Conservation (phyloP, 2,888 invertebrate species). For the Anoncus sp. region DNA sequence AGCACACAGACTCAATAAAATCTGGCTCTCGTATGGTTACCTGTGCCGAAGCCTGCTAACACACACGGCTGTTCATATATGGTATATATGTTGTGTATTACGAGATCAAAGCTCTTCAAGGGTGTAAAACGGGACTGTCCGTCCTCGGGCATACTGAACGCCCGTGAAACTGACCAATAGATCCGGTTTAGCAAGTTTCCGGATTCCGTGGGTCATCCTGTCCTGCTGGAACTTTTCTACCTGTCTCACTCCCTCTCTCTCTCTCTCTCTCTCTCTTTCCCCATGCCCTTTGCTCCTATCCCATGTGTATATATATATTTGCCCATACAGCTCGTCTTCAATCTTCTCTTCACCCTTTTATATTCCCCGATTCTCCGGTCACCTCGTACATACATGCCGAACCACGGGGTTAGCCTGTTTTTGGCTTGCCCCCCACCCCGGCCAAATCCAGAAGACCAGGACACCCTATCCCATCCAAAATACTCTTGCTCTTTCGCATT, state of each 20-base stretch:
- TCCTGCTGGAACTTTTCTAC: constrained; percentile 25
- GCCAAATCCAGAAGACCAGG: no score
- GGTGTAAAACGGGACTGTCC: constrained; percentile 59
- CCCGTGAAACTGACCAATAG: constrained; percentile 82
- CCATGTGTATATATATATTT: constrained; percentile 16
- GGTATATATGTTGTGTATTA: no score
- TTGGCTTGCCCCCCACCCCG: no score
- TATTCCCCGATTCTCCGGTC: constrained; percentile 23
- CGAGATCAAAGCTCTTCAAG: constrained; percentile 17
- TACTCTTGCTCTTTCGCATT: no score
- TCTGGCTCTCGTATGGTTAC: not conserved
- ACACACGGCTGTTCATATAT: no score
- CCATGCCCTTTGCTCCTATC: constrained; percentile 42
- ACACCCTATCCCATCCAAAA: no score
- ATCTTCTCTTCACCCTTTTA: constrained; percentile 43
- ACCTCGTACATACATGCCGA: no score
- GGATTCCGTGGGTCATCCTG: constrained; percentile 81
- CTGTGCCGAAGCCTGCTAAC: not conserved
- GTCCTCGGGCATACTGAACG: constrained; percentile 62
- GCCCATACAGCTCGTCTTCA: constrained; percentile 65
- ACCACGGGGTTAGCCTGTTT: no score
- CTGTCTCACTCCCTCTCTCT: constrained; percentile 40
- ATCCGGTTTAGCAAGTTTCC: constrained; percentile 83
- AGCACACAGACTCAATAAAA: not conserved
- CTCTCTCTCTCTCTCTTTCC: constrained; percentile 28